Evolutionary conservation across 2,888 invertebrate species (phyloP), one percentile per base, ranked within the genome.

Genomic region (Sturmia bella): DNA sequence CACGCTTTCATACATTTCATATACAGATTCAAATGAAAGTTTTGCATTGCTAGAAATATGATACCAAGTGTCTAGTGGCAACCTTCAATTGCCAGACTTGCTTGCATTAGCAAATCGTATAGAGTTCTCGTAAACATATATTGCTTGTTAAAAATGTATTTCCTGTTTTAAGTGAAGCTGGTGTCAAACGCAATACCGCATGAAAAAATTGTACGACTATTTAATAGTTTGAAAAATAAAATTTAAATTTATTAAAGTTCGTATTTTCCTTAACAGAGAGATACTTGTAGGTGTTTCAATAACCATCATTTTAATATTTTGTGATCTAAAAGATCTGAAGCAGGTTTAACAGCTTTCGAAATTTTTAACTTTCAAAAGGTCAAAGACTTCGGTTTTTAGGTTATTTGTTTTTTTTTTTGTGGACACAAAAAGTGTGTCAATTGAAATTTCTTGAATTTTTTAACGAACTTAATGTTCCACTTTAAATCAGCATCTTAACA

Each of bases 41-140:
- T 78, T 59, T 52, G 52, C 52, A 66, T 72, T 72, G 54, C 43
- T 15, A 57, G 78, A 64, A 72, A 78, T 61, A 2, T 17, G 24
- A 78, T 66, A 57, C 57, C 6, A 24, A 11, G 37, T 37, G 15
- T 5, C 11, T 15, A 43, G 13, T n/a, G 43, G n/a, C 13, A 13
- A 5, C 6, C n/a, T 43, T 43, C n/a, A 13, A 1, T 7, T 43
- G n/a, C 13, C 11, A n/a, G n/a, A 13, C 13, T 3, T 41, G 41
- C 13, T 3, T 41, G 4, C 5, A 41, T 4, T 41, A 3, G 41
- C 27, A n/a, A 39, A 39, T 39, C n/a, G 12, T 0, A n/a, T 5
- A 39, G 1, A 12, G 11, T 41, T 41, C 41, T n/a, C 4, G 11
- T 41, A 4, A 3, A 41, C 39, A 37, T 11, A 2, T 1, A 37